Base-by-base conservation (phyloP, 1,140 invertebrate species). In the Heliconius melpomene region DNA sequence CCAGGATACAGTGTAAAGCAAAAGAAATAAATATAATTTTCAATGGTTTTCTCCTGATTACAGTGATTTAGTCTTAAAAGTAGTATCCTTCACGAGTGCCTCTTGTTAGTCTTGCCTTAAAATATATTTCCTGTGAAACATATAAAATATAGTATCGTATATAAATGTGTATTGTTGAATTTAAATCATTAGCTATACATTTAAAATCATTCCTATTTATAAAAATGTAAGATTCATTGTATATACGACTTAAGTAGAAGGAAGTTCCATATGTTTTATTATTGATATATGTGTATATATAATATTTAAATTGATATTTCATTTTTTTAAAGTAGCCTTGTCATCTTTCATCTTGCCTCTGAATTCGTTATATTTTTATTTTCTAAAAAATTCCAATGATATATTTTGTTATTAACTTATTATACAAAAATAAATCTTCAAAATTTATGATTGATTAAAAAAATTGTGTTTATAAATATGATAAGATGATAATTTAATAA, bases 31-130 rank as follows among this genome's bases (percentile, higher is more conserved):
- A 52, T 52, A 52, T 7, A 26, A 26, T 66, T 66, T 29, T 66
- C 60, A 29, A n/a, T 66, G 60, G 23, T 66, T 57, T 57, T 66
- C 26, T 26, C 1, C 20, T 26, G 7, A 26, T 7, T 29, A 66
- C 26, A 66, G 23, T 66, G 23, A 66, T 66, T 66, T 66, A 66
- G 11, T 66, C 23, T 13, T 66, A 66, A 66, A 66, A 26, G 20
- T n/a, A 75, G 40, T 52, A 52, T 75, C 60, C 38, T 81, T 79
- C 75, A 79, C 78, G 79, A 84, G 85, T 88, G 87, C 87, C 84
- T 88, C 82, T 76, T 82, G 71, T 83, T 73, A 83, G 81, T 86
- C 87, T 89, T 89, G 87, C 87, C 87, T 89, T 87, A 85, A 75
- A 77, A 2, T 66, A 66, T 29, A 66, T 66, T 78, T 26, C 60